phyloP scores from a whole-genome alignment of 2,888 invertebrate genomes.

The Xylocampa areola region DNA sequence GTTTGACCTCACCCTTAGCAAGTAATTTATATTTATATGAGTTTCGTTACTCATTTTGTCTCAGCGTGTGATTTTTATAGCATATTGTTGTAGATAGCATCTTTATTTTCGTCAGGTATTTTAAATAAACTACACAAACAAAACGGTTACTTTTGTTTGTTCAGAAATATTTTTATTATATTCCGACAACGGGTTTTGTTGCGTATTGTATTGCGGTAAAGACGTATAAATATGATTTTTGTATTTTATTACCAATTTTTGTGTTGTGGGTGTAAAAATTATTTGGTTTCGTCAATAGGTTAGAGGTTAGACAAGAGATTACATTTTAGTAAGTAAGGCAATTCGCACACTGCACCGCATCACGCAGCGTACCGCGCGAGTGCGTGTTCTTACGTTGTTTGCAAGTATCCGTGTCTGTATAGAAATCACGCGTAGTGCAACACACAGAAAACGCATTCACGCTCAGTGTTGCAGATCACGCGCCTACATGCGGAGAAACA shows the following conservation, averaged over 20 bases:
- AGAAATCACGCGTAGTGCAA: too few species aligned
- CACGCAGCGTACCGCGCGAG: too few species aligned
- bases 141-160: background rate
- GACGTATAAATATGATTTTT: slow-evolving; percentile 29
- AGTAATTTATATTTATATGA: slow-evolving; percentile 35
- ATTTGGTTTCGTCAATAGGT: background rate
- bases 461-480: too few species aligned
- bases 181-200: slow-evolving; percentile 16
- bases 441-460: too few species aligned
- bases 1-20: too few species aligned
- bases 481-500: too few species aligned
- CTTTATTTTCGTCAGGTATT: slow-evolving; percentile 39
- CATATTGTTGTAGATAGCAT: slow-evolving; percentile 34
- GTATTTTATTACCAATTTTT: slow-evolving; percentile 17
- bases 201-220: slow-evolving; percentile 11
- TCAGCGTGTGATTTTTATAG: slow-evolving; percentile 51
- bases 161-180: slow-evolving; percentile 8
- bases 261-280: slow-evolving; percentile 21
- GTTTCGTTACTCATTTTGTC: slow-evolving; percentile 38
- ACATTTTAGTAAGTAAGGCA: background rate
- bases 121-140: slow-evolving; percentile 9
- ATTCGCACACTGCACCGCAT: too few species aligned
- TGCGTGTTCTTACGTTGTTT: too few species aligned
- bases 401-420: too few species aligned
- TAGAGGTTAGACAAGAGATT: background rate